Evolutionary conservation across 2,888 invertebrate species (phyloP), one percentile per base, ranked within the genome.

Genomic region (Apodemia zela): DNA sequence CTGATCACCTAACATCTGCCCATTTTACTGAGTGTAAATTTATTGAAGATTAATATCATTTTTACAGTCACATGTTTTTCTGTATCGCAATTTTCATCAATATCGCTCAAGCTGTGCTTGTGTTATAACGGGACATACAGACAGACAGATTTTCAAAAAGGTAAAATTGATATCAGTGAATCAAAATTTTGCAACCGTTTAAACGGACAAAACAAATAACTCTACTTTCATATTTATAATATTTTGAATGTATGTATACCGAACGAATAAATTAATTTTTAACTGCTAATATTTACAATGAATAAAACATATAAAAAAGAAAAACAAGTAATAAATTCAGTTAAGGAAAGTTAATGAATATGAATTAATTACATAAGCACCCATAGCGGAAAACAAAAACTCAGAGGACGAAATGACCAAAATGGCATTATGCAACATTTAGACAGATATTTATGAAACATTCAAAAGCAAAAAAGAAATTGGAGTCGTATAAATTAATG

Each of bases 401-500:
- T 7, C 33, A 33, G 33, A 33, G 33, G 51, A 51, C 3, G 7
- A 18, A 11, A 13, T 21, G 21, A 21, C 5, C 15, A 54, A 54
- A 15, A 54, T 25, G 6, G 18, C 15, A 29, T 45, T 38, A 65
- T 60, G 38, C 17, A 42, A 62, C 29, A 33, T 13, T 38, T 21
- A 18, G 8, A 18, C 3, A 49, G 0, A 21, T 21, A 21, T 54
- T 54, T 54, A 25, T 54, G 54, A 54, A 21, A 25, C 54, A 15
- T 54, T 25, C 54, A 54, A 25, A 54, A 54, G 25, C 2, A 25
- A 54, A 54, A 54, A 54, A 25, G 54, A 54, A 54, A 54, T 54
- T 54, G 54, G 54, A 54, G 21, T 54, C 21, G 54, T 54, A 54
- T 51, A 61, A 61, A 54, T 54, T 35, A 29, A 57, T 62, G 60